Evolutionary conservation across 2,888 invertebrate species (phyloP).

Genomic region (Lepidocyrtoides sp.): DNA sequence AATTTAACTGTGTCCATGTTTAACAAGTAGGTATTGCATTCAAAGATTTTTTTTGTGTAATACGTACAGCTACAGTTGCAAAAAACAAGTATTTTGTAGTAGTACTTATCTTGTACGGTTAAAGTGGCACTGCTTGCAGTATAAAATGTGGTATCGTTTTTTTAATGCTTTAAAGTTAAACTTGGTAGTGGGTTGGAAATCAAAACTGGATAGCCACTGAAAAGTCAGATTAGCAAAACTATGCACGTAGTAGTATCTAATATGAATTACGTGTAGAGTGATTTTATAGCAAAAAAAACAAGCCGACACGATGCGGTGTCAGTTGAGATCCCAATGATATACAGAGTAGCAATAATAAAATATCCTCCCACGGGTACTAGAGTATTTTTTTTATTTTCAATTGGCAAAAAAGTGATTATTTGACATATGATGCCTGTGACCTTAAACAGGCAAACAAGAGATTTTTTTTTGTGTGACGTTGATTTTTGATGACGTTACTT

Average conservation of each 20-base stretch:
- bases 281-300: not conserved
- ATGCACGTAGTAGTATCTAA: not conserved
- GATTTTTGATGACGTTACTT: constrained; percentile 26
- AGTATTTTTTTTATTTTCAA: constrained; percentile 45
- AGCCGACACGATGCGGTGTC: not conserved
- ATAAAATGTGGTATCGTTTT: not conserved
- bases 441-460: constrained; percentile 39
- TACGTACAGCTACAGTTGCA: not conserved
- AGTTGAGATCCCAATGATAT: not conserved
- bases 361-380: constrained; percentile 62
- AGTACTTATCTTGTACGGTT: not conserved
- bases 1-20: constrained; percentile 21
- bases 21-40: no score
- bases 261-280: not conserved
- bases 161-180: not conserved
- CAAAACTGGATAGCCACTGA: constrained; percentile 5
- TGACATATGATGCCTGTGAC: constrained; percentile 67
- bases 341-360: not conserved
- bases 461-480: constrained; percentile 35
- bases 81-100: not conserved
- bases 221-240: constrained; percentile 5
- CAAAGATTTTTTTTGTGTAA: no score
- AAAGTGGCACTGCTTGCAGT: not conserved
- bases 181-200: not conserved
- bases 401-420: constrained; percentile 45